Conservation (phyloP, 37 sponge, comb jelly and placozoan species). For the Tethya wilhelma region DNA sequence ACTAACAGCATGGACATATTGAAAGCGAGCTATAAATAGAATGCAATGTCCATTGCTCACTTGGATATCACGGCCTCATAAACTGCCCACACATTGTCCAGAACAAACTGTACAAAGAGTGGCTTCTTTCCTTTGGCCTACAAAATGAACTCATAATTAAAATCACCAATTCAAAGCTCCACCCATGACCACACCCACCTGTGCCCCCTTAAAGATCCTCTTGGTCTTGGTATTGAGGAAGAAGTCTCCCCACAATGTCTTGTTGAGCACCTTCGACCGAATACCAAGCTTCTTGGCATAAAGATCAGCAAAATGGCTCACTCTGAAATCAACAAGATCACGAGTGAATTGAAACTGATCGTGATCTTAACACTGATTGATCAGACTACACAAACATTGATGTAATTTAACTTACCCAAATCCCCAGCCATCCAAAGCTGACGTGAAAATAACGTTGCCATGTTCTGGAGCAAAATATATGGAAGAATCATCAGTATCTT, state of each 20-base stretch:
- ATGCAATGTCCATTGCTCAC: not conserved
- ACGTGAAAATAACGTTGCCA: conserved; percentile 96
- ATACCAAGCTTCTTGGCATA: conserved; percentile 92
- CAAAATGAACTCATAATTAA: not conserved
- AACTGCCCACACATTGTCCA: conserved; percentile 97
- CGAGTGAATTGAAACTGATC: not conserved
- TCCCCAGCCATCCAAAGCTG: conserved; percentile 98
- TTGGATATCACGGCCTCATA: conserved; percentile 84
- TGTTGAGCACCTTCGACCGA: conserved; percentile 65
- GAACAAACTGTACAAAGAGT: conserved; percentile 94
- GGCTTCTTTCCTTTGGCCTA: conserved; percentile 97
- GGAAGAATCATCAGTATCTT: conserved; percentile 83
- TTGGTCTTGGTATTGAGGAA: conserved; percentile 90
- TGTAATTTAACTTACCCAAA: conserved; percentile 75
- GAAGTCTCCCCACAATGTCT: conserved; percentile 99
- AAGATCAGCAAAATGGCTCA: conserved; percentile 83
- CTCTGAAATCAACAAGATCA: conserved; percentile 26
- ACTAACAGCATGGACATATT: not conserved
- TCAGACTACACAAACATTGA: not conserved
- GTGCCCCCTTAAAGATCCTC: conserved; percentile 90
- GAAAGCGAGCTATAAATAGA: conserved; percentile 6
- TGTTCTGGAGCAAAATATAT: conserved; percentile 96
- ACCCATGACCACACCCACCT: conserved; percentile 33
- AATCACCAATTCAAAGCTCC: not conserved
- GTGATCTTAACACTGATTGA: not conserved